Conservation (phyloP, 1,140 invertebrate genomes). For the Thaumetopoea pityocampa region DNA sequence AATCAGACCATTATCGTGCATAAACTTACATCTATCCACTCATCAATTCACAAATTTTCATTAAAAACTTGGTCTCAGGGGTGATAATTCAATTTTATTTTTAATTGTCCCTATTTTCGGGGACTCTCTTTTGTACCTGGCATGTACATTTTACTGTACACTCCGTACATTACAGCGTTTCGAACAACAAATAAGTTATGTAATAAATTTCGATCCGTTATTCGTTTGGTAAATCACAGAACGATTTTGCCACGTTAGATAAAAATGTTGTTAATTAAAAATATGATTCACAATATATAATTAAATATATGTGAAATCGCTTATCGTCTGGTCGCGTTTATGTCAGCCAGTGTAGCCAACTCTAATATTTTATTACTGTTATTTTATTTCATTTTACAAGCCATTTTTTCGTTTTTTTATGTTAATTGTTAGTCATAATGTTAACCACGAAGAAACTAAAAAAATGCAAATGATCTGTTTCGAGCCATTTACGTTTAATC, state of each 20-base stretch:
- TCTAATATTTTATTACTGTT: too few species aligned
- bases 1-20: slow-evolving; percentile 11
- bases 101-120: slow-evolving; percentile 25
- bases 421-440: slow-evolving; percentile 23
- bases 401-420: slow-evolving; percentile 13
- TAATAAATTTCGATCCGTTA: too few species aligned
- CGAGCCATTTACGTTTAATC: slow-evolving; percentile 1
- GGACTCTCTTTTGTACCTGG: slow-evolving; percentile 43
- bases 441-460: slow-evolving; percentile 25
- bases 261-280: too few species aligned
- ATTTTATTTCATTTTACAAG: slow-evolving; percentile 2
- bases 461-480: slow-evolving; percentile 18
- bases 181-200: slow-evolving; percentile 32
- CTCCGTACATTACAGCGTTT: slow-evolving; percentile 47
- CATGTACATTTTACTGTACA: slow-evolving; percentile 56
- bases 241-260: slow-evolving; percentile 56
- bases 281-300: too few species aligned
- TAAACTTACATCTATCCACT: slow-evolving; percentile 14
- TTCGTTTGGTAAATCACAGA: slow-evolving; percentile 41
- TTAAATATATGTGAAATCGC: too few species aligned
- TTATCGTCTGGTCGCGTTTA: too few species aligned
- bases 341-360: too few species aligned
- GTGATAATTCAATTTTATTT: slow-evolving; percentile 40
- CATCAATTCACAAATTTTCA: slow-evolving; percentile 27
- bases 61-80: slow-evolving; percentile 59